These are phyloP conservation scores for Stichopus horrens DNA, from an alignment of 53 echinoderm and acorn worm species.

Conservation along the genomic window DNA sequence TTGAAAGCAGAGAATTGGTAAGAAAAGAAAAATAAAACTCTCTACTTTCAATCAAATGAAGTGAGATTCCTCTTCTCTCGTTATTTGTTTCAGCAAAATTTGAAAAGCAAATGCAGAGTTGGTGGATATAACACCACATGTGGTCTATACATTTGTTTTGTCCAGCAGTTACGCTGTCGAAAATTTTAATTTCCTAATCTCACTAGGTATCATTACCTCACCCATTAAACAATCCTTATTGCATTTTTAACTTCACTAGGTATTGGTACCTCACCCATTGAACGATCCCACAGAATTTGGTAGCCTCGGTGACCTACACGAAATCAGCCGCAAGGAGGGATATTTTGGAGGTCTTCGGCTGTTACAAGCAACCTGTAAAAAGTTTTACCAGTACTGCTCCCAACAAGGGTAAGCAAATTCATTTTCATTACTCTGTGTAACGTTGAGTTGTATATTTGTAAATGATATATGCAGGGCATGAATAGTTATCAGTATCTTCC, in stretches of 20 bases:
- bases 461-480: not conserved
- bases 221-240: not conserved
- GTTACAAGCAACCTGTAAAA: conserved; percentile 92
- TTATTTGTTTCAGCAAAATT: too few relatives aligned
- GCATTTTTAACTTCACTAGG: conserved; percentile 25
- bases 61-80: not conserved
- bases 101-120: too few relatives aligned
- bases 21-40: not conserved
- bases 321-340: conserved; percentile 87
- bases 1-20: conserved; percentile 81
- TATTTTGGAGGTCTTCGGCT: conserved; percentile 86
- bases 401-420: conserved; percentile 74
- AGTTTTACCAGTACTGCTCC: conserved; percentile 95
- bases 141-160: too few relatives aligned
- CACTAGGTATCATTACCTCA: too few relatives aligned
- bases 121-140: too few relatives aligned
- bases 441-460: not conserved
- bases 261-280: conserved; percentile 81
- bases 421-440: not conserved
- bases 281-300: conserved; percentile 96
- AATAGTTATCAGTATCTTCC: not conserved
- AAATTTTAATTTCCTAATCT: too few relatives aligned
- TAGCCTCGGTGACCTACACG: conserved; percentile 87
- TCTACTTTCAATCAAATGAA: not conserved
- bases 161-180: too few relatives aligned